Base-by-base conservation (phyloP, 2,113 vertebrate species). In the Solenodon paradoxus region DNA sequence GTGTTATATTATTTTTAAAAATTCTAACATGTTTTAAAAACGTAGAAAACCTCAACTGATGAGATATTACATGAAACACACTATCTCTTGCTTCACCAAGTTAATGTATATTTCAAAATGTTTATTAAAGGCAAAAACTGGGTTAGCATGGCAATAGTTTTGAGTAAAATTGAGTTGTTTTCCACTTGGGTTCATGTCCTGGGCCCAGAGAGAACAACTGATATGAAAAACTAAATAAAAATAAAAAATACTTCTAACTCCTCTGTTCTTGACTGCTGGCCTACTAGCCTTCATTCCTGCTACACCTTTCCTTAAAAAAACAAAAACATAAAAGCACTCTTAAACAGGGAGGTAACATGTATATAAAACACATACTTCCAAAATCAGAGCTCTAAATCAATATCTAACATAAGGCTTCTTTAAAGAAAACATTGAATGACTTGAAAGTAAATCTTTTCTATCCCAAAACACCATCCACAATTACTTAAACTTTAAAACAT, bases 51-150 rank as follows among this genome's bases (percentile, higher is more conserved):
- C 45, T 85, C n/a, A 69, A 83, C 28, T 68, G 77, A 7, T 68
- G 66, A 79, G 45, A 72, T 35, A 82, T 28, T 84, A 92, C 8
- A 16, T 45, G n/a, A n/a, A 79, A n/a, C 42, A 92, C 22, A 94
- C 68, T 75, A 90, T 35, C 45, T 78, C n/a, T 53, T 42, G 16
- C 51, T 75, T 55, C 26, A 85, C 15, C 24, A 69, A 80, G 40
- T 55, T 95, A 66, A 72, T 53, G 86, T 94, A 83, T 72, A 84
- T 57, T 92, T 83, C 53, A 77, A 75, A 88, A 88, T 92, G 32
- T 78, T 83, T 64, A 72, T 55, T 72, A 72, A 88, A 79, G 17
- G 12, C 32, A 94, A 64, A 91, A 78, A 35, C 20, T 24, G 47
- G 24, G 78, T 38, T 38, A 49, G 11, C 11, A 47, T 26, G 11